These are phyloP conservation scores for Oreocharis arfaki DNA, from an alignment of 2,113 vertebrate species.

Conservation along the genomic window DNA sequence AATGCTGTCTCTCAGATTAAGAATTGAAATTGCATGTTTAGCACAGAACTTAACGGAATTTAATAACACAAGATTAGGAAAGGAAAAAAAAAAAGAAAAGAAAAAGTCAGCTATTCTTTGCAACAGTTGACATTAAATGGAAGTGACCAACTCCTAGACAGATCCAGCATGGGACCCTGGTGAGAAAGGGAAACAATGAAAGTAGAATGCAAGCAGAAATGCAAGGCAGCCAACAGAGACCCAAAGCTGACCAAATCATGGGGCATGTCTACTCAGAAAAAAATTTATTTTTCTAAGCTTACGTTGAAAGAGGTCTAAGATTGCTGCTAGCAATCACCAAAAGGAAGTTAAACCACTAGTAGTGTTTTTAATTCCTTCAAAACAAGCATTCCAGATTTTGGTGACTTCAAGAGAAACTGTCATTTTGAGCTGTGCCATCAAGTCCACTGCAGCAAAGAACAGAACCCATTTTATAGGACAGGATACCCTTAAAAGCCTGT, in stretches of 20 bases:
- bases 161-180: background rate
- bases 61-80: background rate
- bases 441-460: background rate
- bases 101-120: background rate
- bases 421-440: background rate
- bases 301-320: background rate
- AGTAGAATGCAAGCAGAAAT: background rate
- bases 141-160: background rate
- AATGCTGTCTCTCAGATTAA: background rate
- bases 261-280: background rate
- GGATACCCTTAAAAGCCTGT: background rate
- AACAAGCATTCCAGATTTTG: background rate
- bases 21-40: constrained; percentile 43
- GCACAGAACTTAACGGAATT: background rate
- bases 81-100: rapidly evolving
- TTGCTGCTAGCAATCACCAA: background rate
- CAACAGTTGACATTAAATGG: background rate
- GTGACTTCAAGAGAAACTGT: background rate
- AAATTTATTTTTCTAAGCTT: background rate
- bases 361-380: background rate
- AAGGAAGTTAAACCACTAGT: background rate
- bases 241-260: background rate
- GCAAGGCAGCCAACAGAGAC: background rate
- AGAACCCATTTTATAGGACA: background rate
- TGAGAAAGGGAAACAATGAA: background rate